Evolutionary conservation across 2,888 invertebrate species (phyloP).

Genomic region (Sympetrum striolatum): DNA sequence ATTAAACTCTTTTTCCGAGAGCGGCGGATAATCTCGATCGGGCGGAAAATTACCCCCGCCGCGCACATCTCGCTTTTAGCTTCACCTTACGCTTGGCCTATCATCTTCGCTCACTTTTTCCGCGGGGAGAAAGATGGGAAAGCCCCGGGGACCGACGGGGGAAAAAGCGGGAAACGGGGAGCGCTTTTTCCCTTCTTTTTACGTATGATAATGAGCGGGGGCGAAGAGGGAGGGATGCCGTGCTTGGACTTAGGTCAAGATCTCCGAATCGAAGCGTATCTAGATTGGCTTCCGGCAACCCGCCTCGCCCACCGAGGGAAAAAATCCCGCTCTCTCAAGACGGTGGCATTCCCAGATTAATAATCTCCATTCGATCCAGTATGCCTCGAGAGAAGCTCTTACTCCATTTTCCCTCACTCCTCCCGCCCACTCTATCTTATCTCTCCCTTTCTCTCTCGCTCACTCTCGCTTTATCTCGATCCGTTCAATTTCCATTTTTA

Average conservation of each 20-base stretch:
- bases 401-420: not conserved
- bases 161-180: no score
- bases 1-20: not conserved
- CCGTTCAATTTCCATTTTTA: not conserved
- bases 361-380: constrained; percentile 42
- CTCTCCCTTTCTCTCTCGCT: not conserved
- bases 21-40: not conserved
- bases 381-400: not conserved
- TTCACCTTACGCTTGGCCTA: not conserved
- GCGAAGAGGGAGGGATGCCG: not conserved
- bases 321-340: constrained; percentile 7
- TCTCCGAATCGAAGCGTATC: constrained; percentile 33
- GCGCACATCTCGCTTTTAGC: not conserved
- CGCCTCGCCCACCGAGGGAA: constrained; percentile 9
- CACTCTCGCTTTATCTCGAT: not conserved
- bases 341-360: constrained; percentile 43
- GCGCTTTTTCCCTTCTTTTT: constrained; percentile 3
- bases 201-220: constrained; percentile 36
- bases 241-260: constrained; percentile 34
- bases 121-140: not conserved
- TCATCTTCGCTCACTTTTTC: not conserved
- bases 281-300: constrained; percentile 33
- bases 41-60: not conserved
- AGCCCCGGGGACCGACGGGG: no score
- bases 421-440: not conserved